Evolutionary conservation across 37 sponge, comb jelly and placozoan species (phyloP).

Genomic region (Amphimedon queenslandica): DNA sequence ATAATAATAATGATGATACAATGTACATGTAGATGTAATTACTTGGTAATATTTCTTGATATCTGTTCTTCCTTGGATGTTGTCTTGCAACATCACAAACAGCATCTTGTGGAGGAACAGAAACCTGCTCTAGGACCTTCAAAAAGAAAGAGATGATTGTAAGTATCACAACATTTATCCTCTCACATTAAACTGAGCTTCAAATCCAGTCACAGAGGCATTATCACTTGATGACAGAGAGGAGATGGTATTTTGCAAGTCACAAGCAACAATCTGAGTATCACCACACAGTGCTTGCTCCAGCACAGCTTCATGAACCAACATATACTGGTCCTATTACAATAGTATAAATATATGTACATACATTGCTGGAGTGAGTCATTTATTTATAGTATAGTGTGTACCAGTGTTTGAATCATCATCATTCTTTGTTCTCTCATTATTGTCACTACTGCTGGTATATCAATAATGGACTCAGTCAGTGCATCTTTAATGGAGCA

Average conservation of each 20-base stretch:
- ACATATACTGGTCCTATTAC: constrained; percentile 24
- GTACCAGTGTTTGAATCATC: constrained; percentile 34
- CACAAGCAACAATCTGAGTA: background rate
- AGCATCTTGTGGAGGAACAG: background rate
- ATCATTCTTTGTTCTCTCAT: constrained; percentile 31
- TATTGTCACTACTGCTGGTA: constrained; percentile 1
- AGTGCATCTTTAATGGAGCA: constrained; percentile 8
- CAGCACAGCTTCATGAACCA: constrained; percentile 26
- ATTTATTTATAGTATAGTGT: background rate
- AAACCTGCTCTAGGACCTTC: background rate
- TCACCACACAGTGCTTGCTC: background rate
- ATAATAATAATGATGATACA: too few relatives aligned
- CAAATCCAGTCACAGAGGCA: background rate
- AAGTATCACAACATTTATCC: too few relatives aligned
- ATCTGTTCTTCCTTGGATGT: constrained; percentile 8
- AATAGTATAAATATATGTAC: background rate
- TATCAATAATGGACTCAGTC: constrained; percentile 11
- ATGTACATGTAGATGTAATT: too few relatives aligned
- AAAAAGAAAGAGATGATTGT: too few relatives aligned
- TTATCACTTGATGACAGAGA: background rate
- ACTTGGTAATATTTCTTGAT: constrained; percentile 5
- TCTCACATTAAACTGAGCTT: constrained; percentile 12
- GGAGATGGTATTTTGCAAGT: background rate
- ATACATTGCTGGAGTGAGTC: background rate
- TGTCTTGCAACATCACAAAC: background rate